These are phyloP conservation scores for Pterophyllum scalare DNA, from an alignment of 2,113 vertebrate genomes.

Conservation along the genomic window DNA sequence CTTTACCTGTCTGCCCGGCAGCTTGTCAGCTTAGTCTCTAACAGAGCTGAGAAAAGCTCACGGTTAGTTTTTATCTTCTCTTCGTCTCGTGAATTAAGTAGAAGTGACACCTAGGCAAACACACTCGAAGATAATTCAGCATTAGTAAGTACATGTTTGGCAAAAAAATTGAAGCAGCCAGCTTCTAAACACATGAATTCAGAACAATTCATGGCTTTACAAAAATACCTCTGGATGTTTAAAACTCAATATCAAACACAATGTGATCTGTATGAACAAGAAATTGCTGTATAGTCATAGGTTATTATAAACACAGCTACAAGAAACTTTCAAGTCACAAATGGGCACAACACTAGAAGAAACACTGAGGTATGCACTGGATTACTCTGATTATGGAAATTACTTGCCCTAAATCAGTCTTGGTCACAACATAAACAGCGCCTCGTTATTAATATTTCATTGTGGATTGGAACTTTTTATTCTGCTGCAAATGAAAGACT, in stretches of 20 bases:
- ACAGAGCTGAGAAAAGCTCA: conserved; percentile 30
- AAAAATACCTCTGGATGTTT: conserved; percentile 64
- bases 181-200: conserved; percentile 53
- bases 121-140: conserved; percentile 13
- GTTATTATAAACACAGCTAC: conserved; percentile 57
- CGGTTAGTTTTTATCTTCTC: not conserved
- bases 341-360: conserved; percentile 65
- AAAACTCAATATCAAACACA: conserved; percentile 58
- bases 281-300: conserved; percentile 54
- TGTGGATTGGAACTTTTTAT: not conserved
- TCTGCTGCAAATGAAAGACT: conserved; percentile 38
- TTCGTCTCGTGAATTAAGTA: not conserved
- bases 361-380: conserved; percentile 63
- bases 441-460: conserved; percentile 3
- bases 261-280: conserved; percentile 29
- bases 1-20: conserved; percentile 28
- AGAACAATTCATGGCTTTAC: conserved; percentile 62
- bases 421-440: conserved; percentile 38
- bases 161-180: conserved; percentile 11
- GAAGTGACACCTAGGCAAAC: conserved; percentile 32
- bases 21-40: conserved; percentile 50
- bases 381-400: conserved; percentile 22
- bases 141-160: conserved; percentile 5
- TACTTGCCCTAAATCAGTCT: conserved; percentile 3
- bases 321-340: conserved; percentile 60